Base-by-base conservation (phyloP, 1,140 invertebrate genomes). In the Dendrolimus punctatus region DNA sequence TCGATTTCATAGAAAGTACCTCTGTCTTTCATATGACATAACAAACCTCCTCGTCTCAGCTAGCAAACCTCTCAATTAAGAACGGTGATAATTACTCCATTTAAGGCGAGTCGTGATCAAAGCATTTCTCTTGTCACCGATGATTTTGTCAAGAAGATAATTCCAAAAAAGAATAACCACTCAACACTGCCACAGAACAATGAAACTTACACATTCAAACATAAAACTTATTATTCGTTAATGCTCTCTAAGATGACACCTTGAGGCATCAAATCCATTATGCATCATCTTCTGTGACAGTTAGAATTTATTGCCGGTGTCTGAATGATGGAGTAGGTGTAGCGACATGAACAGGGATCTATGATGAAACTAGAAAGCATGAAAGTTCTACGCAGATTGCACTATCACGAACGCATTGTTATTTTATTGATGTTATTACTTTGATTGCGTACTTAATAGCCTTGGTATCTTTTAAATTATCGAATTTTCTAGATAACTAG, bases 221-320 rank as follows among this genome's bases (percentile, higher is more conserved):
- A 53, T 47, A 39, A 46, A 40, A 39, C 48, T 8, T 9, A 38
- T 6, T 46, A 53, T 49, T 55, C 41, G 49, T 60, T 51, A 51
- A 57, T 57, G 45, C 40, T 23, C 23, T 23, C 3, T 46, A 48
- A 61, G 53, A 39, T 58, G 49, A 52, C 49, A 60, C 59, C 64
- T 70, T 50, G 55, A 60, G 62, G 76, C 71, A 51, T 58, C 53
- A 58, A 63, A 72, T 70, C 62, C 62, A 76, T 74, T 76, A 76
- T 71, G 64, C 65, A 69, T 74, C 69, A 74, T 80, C 71, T 66
- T 73, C 60, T 66, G 58, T 76, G 76, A 76, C 73, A 73, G 76
- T 76, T 68, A 68, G 63, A 73, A 76, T 80, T 73, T 77, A 77
- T 76, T 73, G 66, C 68, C 62, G 54, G 62, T 68, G 68, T 68